phyloP scores from a whole-genome alignment of 2,113 vertebrate species.

The Pseudonaja textilis region DNA sequence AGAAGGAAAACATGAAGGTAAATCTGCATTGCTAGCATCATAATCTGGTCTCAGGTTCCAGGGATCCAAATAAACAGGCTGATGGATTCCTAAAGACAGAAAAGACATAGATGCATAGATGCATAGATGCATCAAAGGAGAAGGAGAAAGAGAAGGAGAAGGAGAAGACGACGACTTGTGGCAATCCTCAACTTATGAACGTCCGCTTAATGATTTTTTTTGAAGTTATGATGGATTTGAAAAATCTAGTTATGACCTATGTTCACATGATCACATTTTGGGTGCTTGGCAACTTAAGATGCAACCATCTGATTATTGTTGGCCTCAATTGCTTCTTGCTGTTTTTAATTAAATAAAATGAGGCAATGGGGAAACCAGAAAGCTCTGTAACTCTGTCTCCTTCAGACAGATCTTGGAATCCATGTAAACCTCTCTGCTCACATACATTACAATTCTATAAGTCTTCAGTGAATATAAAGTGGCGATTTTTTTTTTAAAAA shows the following conservation, averaged over 20 bases:
- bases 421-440: not conserved
- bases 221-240: too few relatives aligned
- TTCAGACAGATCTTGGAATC: not conserved
- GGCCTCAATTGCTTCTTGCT: not conserved
- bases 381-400: not conserved
- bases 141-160: too few relatives aligned
- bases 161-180: too few relatives aligned
- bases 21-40: too few relatives aligned
- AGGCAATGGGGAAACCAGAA: not conserved
- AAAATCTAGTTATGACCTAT: too few relatives aligned
- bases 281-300: not conserved
- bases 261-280: too few relatives aligned
- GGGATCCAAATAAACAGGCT: not conserved
- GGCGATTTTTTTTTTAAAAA: too few relatives aligned
- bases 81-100: not conserved
- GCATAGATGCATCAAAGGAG: not conserved
- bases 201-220: too few relatives aligned
- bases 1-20: too few relatives aligned
- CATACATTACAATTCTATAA: not conserved
- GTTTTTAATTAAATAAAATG: not conserved
- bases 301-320: not conserved
- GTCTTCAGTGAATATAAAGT: not conserved
- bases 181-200: too few relatives aligned
- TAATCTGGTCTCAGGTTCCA: too few relatives aligned
- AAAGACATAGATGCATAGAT: too few relatives aligned